Evolutionary conservation across 2,113 vertebrate species (phyloP), one percentile per base, ranked within the genome.

Genomic region (Neomonachus schauinslandi): DNA sequence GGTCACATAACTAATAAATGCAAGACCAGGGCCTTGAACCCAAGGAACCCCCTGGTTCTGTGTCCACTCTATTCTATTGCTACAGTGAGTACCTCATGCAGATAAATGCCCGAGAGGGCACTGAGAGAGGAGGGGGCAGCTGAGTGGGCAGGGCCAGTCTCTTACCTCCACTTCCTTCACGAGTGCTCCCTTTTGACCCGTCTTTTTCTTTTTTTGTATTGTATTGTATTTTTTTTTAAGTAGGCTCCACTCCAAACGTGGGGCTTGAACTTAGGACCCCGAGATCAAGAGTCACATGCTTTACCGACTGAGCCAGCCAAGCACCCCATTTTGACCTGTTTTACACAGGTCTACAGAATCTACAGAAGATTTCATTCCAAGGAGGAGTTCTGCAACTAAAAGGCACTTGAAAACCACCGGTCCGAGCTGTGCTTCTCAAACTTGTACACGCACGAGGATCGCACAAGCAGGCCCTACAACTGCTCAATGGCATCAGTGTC

Each of bases 401-500:
- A n/a, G 28, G 26, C 2, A 1, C 42, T 28, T 76, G 77, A 61
- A 91, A 87, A 61, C 72, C 67, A 15, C 46, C 0, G 28, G 46
- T 33, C 87, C 67, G 7, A 63, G 51, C 71, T 28, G 11, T 3
- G 59, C 46, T 72, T 57, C 65, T 69, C 72, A 57, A 26, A 74
- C n/a, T 22, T 12, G 4, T 51, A 63, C 2, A 0, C 1, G 12
- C 63, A 36, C 36, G 4, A 84, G 82, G 63, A 65, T 67, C 67
- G 51, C 36, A 8, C 55, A 18, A 21, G 55, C 42, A n/a, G 31
- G n/a, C 46, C 74, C 72, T 18, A 46, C 16, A n/a, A 4, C 14
- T 24, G 15, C 16, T 9, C 10, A 53, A 12, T 10, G 12, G 55
- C 42, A 1, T 3, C 5, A 0, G 51, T 4, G 28, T 26, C 4